These are phyloP conservation scores for Leptobrachium ailaonicum DNA, from an alignment of 2,113 vertebrate species.

Conservation along the genomic window DNA sequence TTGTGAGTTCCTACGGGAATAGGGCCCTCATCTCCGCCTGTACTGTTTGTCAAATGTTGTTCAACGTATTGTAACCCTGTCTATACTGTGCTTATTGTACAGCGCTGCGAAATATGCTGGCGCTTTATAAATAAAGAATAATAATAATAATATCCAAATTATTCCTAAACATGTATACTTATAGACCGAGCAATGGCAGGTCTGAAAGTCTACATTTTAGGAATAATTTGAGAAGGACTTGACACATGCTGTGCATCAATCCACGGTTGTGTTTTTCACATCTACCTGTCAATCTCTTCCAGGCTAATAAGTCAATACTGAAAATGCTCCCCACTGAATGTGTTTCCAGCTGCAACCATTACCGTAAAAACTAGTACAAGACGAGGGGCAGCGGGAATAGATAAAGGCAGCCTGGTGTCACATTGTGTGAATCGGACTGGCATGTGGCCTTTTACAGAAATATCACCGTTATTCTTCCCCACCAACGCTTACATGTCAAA, in stretches of 20 bases:
- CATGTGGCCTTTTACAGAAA: constrained; percentile 20
- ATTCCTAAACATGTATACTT: no score
- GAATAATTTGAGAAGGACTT: constrained; percentile 7
- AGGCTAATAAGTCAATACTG: constrained; percentile 20
- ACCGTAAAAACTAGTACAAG: neutral
- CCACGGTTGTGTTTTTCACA: neutral
- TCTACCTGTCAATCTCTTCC: constrained; percentile 9
- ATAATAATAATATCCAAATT: no score
- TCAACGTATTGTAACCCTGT: no score
- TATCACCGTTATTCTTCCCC: neutral
- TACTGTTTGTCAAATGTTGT: no score
- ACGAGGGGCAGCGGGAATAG: neutral
- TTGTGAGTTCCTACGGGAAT: no score
- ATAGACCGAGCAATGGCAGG: no score
- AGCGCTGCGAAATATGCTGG: no score
- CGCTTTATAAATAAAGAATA: no score
- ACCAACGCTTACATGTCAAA: neutral
- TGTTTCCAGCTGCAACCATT: constrained; percentile 9
- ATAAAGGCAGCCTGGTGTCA: constrained; percentile 7
- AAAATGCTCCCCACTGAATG: constrained; percentile 8
- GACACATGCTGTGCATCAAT: neutral
- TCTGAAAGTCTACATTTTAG: neutral
- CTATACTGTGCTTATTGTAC: no score
- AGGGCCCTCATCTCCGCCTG: no score
- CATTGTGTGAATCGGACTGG: constrained; percentile 5